Conservation (phyloP, 2,797 vertebrate genomes). For the Lithobates sylvaticus region DNA sequence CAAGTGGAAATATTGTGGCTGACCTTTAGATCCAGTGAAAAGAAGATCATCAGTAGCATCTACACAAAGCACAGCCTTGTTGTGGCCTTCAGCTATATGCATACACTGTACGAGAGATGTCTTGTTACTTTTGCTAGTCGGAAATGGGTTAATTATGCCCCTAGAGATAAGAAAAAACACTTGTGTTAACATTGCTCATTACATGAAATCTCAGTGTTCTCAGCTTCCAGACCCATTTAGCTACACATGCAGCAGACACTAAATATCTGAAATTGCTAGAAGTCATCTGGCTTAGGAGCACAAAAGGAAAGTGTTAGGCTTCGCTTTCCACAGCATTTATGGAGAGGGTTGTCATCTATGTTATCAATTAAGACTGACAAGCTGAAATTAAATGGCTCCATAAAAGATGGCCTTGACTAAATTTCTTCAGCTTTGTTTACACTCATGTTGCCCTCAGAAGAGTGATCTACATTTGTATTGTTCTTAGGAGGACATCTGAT, state of each 20-base stretch:
- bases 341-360: background rate
- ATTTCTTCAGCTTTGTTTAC: no score
- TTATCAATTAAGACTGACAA: background rate
- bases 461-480: no score
- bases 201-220: constrained; percentile 47
- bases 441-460: no score
- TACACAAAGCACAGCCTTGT: constrained; percentile 93
- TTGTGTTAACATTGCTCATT: constrained; percentile 15
- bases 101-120: constrained; percentile 84
- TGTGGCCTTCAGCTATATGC: constrained; percentile 91
- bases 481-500: no score
- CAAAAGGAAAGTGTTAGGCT: background rate
- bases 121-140: constrained; percentile 77
- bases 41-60: constrained; percentile 96
- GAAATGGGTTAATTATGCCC: constrained; percentile 90
- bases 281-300: background rate
- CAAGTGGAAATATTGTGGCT: constrained; percentile 51
- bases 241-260: constrained; percentile 15
- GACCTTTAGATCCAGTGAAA: constrained; percentile 97
- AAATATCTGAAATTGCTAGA: background rate
- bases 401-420: no score
- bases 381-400: no score
- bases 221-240: constrained; percentile 33
- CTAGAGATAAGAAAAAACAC: constrained; percentile 71
- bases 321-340: background rate